These are phyloP conservation scores for Liposcelis brunnea DNA, from an alignment of 2,888 invertebrate genomes.

Conservation along the genomic window DNA sequence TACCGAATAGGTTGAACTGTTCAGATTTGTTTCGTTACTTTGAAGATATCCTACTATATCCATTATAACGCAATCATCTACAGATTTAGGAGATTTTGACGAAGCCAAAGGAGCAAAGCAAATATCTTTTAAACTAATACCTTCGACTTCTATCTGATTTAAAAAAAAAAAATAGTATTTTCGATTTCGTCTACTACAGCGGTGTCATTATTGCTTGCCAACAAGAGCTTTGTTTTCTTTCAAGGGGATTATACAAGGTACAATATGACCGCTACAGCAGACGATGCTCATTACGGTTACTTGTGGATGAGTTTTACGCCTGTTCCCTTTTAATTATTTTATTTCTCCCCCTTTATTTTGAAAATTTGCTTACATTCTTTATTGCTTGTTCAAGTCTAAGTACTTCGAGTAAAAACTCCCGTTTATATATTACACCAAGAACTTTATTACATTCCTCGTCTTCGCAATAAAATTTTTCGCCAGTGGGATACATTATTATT, in stretches of 20 bases:
- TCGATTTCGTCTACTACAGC: too few species aligned
- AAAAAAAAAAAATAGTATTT: slow-evolving; percentile 11
- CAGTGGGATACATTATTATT: slow-evolving; percentile 57
- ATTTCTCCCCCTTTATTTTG: too few species aligned
- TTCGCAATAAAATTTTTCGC: slow-evolving; percentile 28
- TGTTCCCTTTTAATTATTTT: too few species aligned
- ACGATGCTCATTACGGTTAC: too few species aligned
- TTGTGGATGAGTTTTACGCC: too few species aligned
- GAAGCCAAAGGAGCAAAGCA: slow-evolving; percentile 81
- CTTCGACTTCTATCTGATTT: slow-evolving; percentile 22
- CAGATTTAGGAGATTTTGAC: slow-evolving; percentile 32
- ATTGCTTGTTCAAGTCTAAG: slow-evolving; percentile 54
- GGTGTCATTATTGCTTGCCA: too few species aligned
- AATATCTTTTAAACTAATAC: slow-evolving; percentile 50
- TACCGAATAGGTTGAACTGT: too few species aligned
- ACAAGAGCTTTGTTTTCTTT: too few species aligned
- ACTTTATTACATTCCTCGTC: slow-evolving; percentile 45
- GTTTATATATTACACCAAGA: slow-evolving; percentile 78
- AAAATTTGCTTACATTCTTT: slow-evolving; percentile 21
- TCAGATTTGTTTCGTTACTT: slow-evolving; percentile 18
- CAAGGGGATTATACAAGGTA: too few species aligned
- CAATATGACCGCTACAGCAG: too few species aligned
- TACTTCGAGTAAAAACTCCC: slow-evolving; percentile 57
- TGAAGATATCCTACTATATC: slow-evolving; percentile 87
- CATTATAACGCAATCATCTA: slow-evolving; percentile 67